Evolutionary conservation across 2,888 invertebrate genomes (phyloP).

Genomic region (Drosophila lacicola): DNA sequence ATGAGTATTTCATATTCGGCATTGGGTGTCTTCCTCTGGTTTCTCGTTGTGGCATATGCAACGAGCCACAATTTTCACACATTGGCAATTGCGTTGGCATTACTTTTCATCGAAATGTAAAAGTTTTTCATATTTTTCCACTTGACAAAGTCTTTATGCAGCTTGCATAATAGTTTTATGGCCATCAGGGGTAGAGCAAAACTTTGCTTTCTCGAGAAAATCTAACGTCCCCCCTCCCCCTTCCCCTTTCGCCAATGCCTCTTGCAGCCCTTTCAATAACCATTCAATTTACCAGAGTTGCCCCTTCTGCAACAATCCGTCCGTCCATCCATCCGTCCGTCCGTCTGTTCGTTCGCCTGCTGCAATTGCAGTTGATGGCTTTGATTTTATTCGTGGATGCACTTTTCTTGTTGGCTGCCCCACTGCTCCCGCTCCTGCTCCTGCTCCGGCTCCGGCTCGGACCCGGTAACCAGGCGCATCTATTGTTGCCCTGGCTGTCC

Average conservation of each 20-base stretch:
- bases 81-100: constrained; percentile 64
- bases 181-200: constrained; percentile 60
- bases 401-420: constrained; percentile 75
- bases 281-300: constrained; percentile 68
- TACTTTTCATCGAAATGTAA: constrained; percentile 76
- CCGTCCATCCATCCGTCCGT: constrained; percentile 5
- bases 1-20: background rate
- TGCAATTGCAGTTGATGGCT: constrained; percentile 80
- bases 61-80: constrained; percentile 47
- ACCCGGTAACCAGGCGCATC: constrained; percentile 55
- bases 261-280: constrained; percentile 72
- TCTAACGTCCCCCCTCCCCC: constrained; percentile 1
- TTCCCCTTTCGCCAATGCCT: background rate
- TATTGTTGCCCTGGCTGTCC: constrained; percentile 60
- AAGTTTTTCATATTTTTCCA: constrained; percentile 80
- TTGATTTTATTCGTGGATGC: constrained; percentile 81
- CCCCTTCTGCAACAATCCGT: constrained; percentile 12
- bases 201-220: constrained; percentile 58
- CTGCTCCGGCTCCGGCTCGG: constrained; percentile 9
- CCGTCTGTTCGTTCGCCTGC: constrained; percentile 18
- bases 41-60: constrained; percentile 26
- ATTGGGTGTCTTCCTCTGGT: too few species aligned
- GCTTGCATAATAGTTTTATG: constrained; percentile 80
- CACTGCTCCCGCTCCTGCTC: background rate
- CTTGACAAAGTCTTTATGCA: constrained; percentile 80